Evolutionary conservation across 1,140 invertebrate genomes (phyloP).

Genomic region (Patella vulgata): DNA sequence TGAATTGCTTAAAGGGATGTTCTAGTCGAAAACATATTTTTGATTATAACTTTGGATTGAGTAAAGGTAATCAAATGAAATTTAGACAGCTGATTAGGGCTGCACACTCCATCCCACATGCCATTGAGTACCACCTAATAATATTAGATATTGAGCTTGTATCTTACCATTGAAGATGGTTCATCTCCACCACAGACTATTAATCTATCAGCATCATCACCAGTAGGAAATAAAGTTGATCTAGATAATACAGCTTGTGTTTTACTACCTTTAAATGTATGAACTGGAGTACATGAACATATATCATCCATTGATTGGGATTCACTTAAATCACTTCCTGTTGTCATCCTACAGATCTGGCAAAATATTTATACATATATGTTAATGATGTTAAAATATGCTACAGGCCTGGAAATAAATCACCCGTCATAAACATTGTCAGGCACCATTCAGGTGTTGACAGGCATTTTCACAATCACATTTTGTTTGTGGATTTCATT

Average conservation of each 20-base stretch:
- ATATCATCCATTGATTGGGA: conserved; percentile 28
- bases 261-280: conserved; percentile 73
- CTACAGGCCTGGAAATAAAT: not conserved
- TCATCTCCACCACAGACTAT: conserved; percentile 71
- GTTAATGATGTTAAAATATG: not conserved
- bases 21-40: no score
- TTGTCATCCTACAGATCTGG: conserved; percentile 54
- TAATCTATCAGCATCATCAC: conserved; percentile 53
- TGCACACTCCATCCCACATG: no score
- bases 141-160: no score
- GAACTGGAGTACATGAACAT: conserved; percentile 70
- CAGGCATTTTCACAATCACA: not conserved
- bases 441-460: not conserved
- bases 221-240: conserved; percentile 70
- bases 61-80: no score
- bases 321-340: conserved; percentile 25
- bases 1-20: no score
- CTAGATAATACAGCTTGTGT: conserved; percentile 74
- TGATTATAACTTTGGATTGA: no score
- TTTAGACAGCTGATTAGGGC: no score
- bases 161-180: conserved; percentile 55
- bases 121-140: no score
- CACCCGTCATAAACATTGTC: no score
- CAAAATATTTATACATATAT: not conserved
- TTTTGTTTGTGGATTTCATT: not conserved